A percentile compares a stretch with the other conserved stretches of the same genome.
Conservation (phyloP, 2,797 vertebrate species). For the Hemibagrus guttatus region DNA sequence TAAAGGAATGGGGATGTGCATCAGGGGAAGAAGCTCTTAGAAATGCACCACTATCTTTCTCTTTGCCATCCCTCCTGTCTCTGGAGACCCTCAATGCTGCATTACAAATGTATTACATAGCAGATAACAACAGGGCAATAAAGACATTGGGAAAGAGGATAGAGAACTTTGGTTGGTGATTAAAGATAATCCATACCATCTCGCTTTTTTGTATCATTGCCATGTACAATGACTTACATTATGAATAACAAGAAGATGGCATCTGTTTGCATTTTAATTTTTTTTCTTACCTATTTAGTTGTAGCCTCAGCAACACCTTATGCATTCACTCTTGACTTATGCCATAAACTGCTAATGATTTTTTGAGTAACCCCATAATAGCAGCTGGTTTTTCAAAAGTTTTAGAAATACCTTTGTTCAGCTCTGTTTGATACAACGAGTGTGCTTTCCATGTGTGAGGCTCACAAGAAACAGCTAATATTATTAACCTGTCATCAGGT, state of each 20-base stretch:
- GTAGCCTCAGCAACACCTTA: no score
- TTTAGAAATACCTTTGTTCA: background rate
- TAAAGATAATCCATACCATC: background rate
- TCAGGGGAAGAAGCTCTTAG: constrained; percentile 15
- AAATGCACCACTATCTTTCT: constrained; percentile 34
- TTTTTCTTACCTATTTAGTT: no score
- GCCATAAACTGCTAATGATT: background rate
- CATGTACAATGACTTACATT: background rate
- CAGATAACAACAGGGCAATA: constrained; percentile 27
- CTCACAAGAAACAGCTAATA: background rate
- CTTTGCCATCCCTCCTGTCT: constrained; percentile 18
- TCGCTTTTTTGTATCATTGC: background rate
- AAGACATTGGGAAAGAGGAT: constrained; percentile 8
- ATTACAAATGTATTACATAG: constrained; percentile 25
- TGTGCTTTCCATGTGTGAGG: background rate
- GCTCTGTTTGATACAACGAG: background rate
- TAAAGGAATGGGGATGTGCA: constrained; percentile 15
- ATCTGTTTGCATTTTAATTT: background rate
- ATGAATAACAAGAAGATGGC: background rate
- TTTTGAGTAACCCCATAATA: background rate
- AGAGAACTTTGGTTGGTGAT: background rate
- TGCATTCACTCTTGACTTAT: background rate
- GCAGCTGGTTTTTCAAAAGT: background rate
- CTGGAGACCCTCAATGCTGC: constrained; percentile 25
- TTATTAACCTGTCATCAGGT: background rate